Percentiles rank a stretch among this genome's conserved stretches.
Evolutionary conservation across 2,113 vertebrate genomes (phyloP).

Genomic region (Myotis brandtii): DNA sequence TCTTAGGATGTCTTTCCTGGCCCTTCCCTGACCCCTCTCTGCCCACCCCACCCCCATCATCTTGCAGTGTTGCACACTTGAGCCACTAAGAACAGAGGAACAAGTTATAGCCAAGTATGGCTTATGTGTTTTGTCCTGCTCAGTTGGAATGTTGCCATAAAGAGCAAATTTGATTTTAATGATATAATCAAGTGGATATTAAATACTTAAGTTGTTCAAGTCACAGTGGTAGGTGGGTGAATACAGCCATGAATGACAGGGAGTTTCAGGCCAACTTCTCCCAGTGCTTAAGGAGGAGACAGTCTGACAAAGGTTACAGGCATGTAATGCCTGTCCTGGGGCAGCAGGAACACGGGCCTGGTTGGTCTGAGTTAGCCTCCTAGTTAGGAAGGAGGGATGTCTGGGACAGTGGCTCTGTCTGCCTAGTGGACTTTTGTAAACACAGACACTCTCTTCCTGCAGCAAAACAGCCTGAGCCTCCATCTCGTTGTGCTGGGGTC

Average conservation of each 20-base stretch:
- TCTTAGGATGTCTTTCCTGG: neutral
- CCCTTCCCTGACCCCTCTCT: neutral
- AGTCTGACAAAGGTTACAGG: neutral
- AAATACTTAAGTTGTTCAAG: neutral
- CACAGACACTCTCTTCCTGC: neutral
- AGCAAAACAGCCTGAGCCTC: neutral
- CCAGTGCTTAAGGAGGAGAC: neutral
- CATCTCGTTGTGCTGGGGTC: neutral
- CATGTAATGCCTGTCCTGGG: neutral
- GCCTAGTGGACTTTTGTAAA: neutral
- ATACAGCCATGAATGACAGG: neutral
- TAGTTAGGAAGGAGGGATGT: neutral
- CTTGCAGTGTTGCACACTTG: neutral
- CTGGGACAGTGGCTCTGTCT: neutral
- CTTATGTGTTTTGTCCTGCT: neutral
- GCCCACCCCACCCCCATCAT: neutral
- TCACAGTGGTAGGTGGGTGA: neutral
- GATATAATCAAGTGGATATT: neutral
- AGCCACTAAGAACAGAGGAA: no score
- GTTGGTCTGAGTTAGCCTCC: neutral
- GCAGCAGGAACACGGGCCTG: neutral
- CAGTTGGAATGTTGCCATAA: neutral
- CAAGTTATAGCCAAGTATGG: neutral
- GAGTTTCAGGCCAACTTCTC: neutral
- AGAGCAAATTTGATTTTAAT: neutral